These are phyloP conservation scores for Cettia cetti DNA, from an alignment of 2,113 vertebrate species.

Conservation along the genomic window DNA sequence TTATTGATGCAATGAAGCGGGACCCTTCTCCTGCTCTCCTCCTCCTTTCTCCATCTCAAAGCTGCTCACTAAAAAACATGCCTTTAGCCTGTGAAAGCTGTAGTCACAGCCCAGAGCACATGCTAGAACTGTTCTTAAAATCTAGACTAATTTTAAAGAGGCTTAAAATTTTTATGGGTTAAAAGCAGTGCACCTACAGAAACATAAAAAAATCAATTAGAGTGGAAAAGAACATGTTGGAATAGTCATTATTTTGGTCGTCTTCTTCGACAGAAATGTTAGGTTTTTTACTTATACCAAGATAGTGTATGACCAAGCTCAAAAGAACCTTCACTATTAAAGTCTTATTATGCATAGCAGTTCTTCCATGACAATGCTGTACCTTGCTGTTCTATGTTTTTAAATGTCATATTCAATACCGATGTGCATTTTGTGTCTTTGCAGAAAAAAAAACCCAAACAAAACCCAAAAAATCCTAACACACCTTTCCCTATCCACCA, in stretches of 20 bases:
- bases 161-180: background rate
- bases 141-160: background rate
- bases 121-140: background rate
- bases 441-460: background rate
- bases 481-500: background rate
- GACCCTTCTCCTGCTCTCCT: background rate
- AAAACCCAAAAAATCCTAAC: background rate
- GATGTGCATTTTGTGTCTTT: background rate
- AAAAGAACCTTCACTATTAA: background rate
- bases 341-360: background rate
- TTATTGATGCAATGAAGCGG: fast-evolving
- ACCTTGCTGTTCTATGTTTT: background rate
- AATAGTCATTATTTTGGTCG: background rate
- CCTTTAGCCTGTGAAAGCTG: background rate
- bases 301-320: background rate
- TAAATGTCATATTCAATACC: background rate
- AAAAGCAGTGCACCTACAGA: background rate
- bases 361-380: background rate
- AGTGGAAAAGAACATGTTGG: background rate
- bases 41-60: background rate
- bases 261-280: background rate
- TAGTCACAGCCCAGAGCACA: background rate
- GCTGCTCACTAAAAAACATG: background rate
- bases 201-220: background rate
- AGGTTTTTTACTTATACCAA: background rate